phyloP scores from a whole-genome alignment of 2,888 invertebrate genomes.

The Apamea anceps region DNA sequence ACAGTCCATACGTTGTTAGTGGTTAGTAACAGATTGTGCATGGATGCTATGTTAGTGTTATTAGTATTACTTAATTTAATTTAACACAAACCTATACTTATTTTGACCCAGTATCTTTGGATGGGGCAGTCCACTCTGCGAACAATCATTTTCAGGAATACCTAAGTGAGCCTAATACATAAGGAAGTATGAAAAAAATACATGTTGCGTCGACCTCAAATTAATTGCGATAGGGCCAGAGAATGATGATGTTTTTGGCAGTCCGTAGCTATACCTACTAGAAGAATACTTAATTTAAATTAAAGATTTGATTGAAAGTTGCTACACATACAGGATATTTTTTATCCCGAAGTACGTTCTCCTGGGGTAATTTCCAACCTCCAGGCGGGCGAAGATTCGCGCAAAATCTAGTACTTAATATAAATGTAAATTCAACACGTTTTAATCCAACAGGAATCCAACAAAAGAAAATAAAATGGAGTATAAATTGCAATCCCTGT shows the following conservation, averaged over 20 bases:
- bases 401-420: background rate
- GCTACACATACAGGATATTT: background rate
- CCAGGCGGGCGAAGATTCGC: background rate
- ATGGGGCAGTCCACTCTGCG: too few relatives aligned
- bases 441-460: conserved; percentile 1
- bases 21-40: too few relatives aligned
- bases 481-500: conserved; percentile 30
- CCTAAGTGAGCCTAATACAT: too few relatives aligned
- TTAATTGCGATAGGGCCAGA: rapidly evolving
- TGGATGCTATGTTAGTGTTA: too few relatives aligned
- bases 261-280: background rate
- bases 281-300: background rate
- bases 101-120: too few relatives aligned
- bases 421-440: conserved; percentile 11
- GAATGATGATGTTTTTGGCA: background rate
- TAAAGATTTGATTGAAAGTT: background rate
- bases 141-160: too few relatives aligned
- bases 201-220: too few relatives aligned
- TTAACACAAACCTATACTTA: too few relatives aligned
- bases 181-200: too few relatives aligned
- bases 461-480: conserved; percentile 25
- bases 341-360: background rate
- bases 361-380: background rate
- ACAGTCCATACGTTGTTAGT: too few relatives aligned
- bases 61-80: too few relatives aligned